Evolutionary conservation across 2,888 invertebrate genomes (phyloP), one percentile per base, ranked within the genome.

Genomic region (Protonemura montana): DNA sequence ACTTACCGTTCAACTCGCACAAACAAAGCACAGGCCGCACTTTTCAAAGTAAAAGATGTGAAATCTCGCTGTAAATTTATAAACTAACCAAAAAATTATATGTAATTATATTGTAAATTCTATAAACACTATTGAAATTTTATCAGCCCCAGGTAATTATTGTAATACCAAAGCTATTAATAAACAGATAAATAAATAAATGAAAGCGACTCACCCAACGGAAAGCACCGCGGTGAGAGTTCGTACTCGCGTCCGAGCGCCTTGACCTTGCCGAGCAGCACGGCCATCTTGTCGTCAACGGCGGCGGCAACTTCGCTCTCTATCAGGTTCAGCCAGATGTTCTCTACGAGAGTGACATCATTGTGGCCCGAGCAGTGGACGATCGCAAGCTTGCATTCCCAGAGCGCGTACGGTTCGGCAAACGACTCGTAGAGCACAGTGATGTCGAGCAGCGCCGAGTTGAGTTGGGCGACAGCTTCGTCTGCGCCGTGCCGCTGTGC

Each of bases 341-440:
- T 95, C 91, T 98, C 97, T 81, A 99, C 96, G 13, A 98, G 92
- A 87, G 96, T 93, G 0, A 95, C 94, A 91, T 99, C 98, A 89
- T 96, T 96, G 91, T 98, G 97, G 21, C 98, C 97, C 6, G 98
- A 98, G 91, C 98, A 98, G 89, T 98, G 97, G 82, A 99, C 95
- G 88, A 99, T 98, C 6, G 98, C 97, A 87, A 99, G 92, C 92
- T 99, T 98, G 91, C 98, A 97, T 91, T 98, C 98, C 95, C 97
- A 96, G 78, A 99, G 93, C 89, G 96, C 95, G 91, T 97, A 97
- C 1, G 96, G 96, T 89, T 98, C 97, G 0, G 98, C 98, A 92
- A 97, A 98, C 88, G 98, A 96, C 90, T 97, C 96, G 90, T 98
- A 98, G 42, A 98, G 91, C 95, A 96, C 26, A 7, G 83, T 83